These are phyloP conservation scores for Oostethus manadensis DNA, from an alignment of 2,113 vertebrate genomes.

Conservation along the genomic window DNA sequence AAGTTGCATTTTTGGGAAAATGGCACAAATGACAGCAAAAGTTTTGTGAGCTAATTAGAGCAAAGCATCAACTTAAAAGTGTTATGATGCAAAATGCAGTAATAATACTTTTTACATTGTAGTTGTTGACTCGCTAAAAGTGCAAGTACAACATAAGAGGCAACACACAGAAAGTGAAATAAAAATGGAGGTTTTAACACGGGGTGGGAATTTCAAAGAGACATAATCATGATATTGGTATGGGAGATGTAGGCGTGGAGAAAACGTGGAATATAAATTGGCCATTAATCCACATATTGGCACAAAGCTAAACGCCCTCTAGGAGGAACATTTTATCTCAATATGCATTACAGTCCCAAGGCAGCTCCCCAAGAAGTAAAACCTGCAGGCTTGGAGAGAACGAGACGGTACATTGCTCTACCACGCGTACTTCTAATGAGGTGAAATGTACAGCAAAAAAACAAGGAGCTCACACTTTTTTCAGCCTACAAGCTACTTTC, in stretches of 20 bases:
- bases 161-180: not conserved
- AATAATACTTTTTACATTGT: not conserved
- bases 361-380: constrained; percentile 11
- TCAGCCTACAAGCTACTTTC: no score
- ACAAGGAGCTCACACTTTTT: not conserved
- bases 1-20: no score
- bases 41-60: constrained; percentile 23
- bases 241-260: not conserved
- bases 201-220: not conserved
- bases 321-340: constrained; percentile 26
- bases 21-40: constrained; percentile 9
- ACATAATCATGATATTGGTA: constrained; percentile 7
- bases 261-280: constrained; percentile 18
- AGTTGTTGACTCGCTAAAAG: not conserved
- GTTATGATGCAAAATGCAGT: constrained; percentile 27
- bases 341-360: constrained; percentile 23
- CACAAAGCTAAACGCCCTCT: constrained; percentile 5
- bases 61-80: constrained; percentile 13
- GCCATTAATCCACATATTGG: constrained; percentile 15
- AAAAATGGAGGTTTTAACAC: constrained; percentile 2
- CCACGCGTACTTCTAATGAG: not conserved
- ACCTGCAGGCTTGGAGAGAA: not conserved
- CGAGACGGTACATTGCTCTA: no score
- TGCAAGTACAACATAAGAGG: not conserved
- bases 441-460: not conserved